These are phyloP conservation scores for Sericinus montela DNA, from an alignment of 2,888 invertebrate species.

Conservation along the genomic window DNA sequence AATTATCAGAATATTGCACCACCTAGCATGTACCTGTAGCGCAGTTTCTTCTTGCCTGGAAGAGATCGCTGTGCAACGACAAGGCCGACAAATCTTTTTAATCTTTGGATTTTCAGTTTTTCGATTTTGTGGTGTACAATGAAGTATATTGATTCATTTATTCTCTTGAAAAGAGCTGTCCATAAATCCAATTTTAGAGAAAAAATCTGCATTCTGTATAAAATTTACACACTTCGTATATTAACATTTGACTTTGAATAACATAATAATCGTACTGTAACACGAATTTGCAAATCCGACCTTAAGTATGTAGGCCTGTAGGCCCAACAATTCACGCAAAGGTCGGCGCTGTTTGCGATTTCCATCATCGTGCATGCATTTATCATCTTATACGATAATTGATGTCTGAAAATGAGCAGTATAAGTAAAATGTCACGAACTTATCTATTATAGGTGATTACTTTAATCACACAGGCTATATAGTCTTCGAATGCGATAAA, in stretches of 20 bases:
- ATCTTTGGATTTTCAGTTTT: too few relatives aligned
- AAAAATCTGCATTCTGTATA: not conserved
- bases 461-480: not conserved
- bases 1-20: too few relatives aligned
- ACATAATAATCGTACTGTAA: constrained; percentile 13
- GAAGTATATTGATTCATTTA: too few relatives aligned
- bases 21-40: too few relatives aligned
- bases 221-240: not conserved
- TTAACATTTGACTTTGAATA: not conserved
- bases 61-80: too few relatives aligned
- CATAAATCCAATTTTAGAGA: too few relatives aligned
- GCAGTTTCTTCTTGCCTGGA: too few relatives aligned
- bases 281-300: constrained; percentile 38
- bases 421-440: constrained; percentile 25
- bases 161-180: too few relatives aligned
- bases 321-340: constrained; percentile 34
- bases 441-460: constrained; percentile 22
- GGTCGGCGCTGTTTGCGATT: constrained; percentile 45
- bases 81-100: too few relatives aligned
- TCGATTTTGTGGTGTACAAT: too few relatives aligned
- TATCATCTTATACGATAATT: constrained; percentile 29
- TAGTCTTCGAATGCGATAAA: too few relatives aligned
- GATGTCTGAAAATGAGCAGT: constrained; percentile 23
- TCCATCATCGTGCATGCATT: constrained; percentile 40
- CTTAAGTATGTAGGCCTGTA: constrained; percentile 35